Conservation (phyloP, 2,113 vertebrate genomes). For the Carollia perspicillata region DNA sequence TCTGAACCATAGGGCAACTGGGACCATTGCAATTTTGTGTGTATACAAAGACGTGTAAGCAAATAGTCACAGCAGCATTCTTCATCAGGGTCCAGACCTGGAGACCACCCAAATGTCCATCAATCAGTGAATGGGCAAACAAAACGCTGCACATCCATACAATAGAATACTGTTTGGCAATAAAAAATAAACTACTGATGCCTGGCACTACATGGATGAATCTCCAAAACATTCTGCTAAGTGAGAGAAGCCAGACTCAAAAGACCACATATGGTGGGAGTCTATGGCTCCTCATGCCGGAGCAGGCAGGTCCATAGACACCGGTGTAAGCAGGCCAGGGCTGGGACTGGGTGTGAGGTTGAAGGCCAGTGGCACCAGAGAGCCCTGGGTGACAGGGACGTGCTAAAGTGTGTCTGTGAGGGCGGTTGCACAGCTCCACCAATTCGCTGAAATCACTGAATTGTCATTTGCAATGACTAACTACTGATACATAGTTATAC, state of each 20-base stretch:
- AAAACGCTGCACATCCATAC: neutral
- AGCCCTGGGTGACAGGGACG: neutral
- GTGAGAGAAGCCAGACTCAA: neutral
- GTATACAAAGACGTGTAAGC: neutral
- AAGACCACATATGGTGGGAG: neutral
- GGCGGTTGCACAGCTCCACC: neutral
- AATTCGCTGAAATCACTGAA: neutral
- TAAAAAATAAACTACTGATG: neutral
- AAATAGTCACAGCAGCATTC: neutral
- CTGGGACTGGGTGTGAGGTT: neutral
- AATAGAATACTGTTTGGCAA: neutral
- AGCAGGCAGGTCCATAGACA: neutral
- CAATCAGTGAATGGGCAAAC: neutral
- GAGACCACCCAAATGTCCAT: neutral
- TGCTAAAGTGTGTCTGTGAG: neutral
- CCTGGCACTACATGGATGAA: accelerated
- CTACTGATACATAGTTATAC: neutral
- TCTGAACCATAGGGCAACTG: neutral
- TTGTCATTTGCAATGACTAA: neutral
- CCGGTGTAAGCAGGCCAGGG: neutral
- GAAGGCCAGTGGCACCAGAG: neutral
- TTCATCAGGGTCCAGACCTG: neutral
- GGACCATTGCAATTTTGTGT: neutral
- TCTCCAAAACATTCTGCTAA: neutral
- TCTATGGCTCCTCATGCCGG: neutral